These are phyloP conservation scores for Metacarcinus magister DNA, from an alignment of 2,888 invertebrate species.

Conservation along the genomic window DNA sequence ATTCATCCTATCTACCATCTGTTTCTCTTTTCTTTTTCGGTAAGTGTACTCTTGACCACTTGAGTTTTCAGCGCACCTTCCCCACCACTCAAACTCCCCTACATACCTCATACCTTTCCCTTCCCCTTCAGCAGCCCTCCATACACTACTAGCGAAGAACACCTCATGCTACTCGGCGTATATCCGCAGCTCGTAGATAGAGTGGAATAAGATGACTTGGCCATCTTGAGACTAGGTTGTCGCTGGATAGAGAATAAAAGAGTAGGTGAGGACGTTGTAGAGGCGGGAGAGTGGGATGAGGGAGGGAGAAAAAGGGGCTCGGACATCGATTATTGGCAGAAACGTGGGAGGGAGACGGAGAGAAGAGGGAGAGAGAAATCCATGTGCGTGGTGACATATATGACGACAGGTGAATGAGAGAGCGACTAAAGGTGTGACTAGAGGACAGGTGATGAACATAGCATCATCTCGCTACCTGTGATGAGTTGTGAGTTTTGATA, in stretches of 20 bases:
- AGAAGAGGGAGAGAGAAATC: constrained; percentile 21
- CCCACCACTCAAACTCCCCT: neutral
- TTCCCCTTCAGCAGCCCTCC: neutral
- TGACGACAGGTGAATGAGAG: neutral
- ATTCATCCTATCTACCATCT: too few relatives aligned
- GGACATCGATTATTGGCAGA: neutral
- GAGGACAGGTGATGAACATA: neutral
- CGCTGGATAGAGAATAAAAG: neutral
- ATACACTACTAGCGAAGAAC: neutral
- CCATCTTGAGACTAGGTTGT: neutral
- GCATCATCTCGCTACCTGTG: neutral
- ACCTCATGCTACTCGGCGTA: neutral
- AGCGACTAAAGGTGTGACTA: neutral
- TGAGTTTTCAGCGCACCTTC: neutral
- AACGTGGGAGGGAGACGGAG: neutral
- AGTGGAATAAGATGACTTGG: neutral
- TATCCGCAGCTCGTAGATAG: neutral
- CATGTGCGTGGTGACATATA: neutral
- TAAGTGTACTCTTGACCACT: too few relatives aligned
- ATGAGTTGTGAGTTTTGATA: neutral
- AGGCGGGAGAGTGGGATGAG: neutral
- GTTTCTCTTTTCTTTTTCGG: too few relatives aligned
- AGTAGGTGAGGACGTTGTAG: neutral
- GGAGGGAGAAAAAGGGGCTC: neutral
- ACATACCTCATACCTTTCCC: neutral